Evolutionary conservation across 1,140 invertebrate genomes (phyloP), one percentile per base, ranked within the genome.

Genomic region (Anastrepha ludens): DNA sequence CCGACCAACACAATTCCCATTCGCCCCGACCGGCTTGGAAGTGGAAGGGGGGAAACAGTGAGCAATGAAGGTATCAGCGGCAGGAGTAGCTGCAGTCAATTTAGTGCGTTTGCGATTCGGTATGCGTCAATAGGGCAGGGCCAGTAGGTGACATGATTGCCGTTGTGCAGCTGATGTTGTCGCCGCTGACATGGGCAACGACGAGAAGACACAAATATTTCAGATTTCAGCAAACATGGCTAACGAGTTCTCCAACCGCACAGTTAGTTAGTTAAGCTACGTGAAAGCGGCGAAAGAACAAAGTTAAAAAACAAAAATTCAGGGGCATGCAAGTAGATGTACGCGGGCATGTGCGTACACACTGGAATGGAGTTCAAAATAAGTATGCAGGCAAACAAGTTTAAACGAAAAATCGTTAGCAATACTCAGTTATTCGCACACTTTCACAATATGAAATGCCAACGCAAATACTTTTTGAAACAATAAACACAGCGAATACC

Each of bases 171-270:
- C 20, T 78, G 8, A n/a, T 78, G 47, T n/a, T 78, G 70, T 50
- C 70, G 70, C 44, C 41, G 47, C 74, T 81, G 67, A 74, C 67
- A 74, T 39, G 20, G 65, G 39, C 65, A 20, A 9, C 29, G 29
- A n/a, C 67, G 67, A 47, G 7, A 41, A 74, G 67, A n/a, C 41
- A 74, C 74, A 81, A 81, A 81, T 81, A 81, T 81, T 81, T 81
- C 47, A 58, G 47, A 50, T 55, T 81, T 81, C 74, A 81, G 47
- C 74, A 81, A 81, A 50, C 47, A 81, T 55, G 44, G 74, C 74
- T 81, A 81, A 81, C 74, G 74, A 81, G 74, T 29, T 55, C 74
- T 29, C 47, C 74, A 81, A 81, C 9, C 44, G n/a, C 74, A 55
- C 74, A 17, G 47, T 81, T 81, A 81, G 47, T 74, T 74, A 81